Conservation (phyloP, 2,888 invertebrate genomes). For the Unio delphinus region DNA sequence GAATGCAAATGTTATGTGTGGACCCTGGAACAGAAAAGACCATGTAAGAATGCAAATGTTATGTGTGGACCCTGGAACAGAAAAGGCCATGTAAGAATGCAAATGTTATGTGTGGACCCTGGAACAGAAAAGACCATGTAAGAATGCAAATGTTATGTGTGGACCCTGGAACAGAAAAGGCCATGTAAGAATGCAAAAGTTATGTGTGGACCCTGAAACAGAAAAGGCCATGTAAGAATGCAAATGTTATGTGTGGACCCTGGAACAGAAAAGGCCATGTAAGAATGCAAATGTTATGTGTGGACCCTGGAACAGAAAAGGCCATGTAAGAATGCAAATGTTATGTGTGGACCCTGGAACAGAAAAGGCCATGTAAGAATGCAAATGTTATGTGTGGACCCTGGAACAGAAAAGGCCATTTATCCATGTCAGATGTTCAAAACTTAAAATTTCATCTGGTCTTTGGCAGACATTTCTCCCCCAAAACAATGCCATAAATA, state of each 20-base stretch:
- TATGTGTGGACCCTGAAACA: constrained; percentile 91
- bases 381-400: no score
- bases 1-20: neutral
- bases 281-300: neutral
- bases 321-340: neutral
- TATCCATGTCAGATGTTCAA: no score
- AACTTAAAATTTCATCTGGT: no score
- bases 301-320: neutral
- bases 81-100: neutral
- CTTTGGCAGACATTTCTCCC: no score
- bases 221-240: neutral
- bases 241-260: constrained; percentile 74
- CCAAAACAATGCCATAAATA: no score
- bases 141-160: constrained; percentile 83
- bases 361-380: neutral
- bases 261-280: neutral
- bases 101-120: constrained; percentile 96
- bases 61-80: constrained; percentile 90
- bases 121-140: constrained; percentile 15
- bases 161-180: constrained; percentile 80
- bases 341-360: no score
- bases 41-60: constrained; percentile 29
- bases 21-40: neutral
- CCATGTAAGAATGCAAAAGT: constrained; percentile 73
- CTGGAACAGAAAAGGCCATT: no score